Evolutionary conservation across 1,140 invertebrate species (phyloP), one percentile per base, ranked within the genome.

Genomic region (Bicyclus anynana): DNA sequence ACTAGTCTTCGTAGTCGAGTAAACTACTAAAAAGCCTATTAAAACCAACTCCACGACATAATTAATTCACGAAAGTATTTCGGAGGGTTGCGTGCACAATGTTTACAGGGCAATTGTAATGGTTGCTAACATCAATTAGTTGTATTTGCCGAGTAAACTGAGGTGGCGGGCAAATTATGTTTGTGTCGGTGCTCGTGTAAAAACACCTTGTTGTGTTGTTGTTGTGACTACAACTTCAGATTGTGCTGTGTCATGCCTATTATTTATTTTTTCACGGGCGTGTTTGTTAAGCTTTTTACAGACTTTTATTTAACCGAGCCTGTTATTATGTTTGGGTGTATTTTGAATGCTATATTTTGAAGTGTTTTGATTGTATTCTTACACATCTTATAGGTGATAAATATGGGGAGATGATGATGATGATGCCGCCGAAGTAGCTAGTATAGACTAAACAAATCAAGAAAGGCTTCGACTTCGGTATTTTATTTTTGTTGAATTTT

Each of bases 71-170:
- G 40, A 64, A 64, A 67, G 47, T 62, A 65, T 62, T 67, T 46
- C 23, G 58, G 40, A 26, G 52, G 37, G 52, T 63, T 40, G 65
- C 62, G 68, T 61, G 60, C 63, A 54, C 59, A 51, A 23, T 51
- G 48, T 51, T 58, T 58, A 51, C 67, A 69, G 57, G 57, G 23
- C 69, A 67, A 76, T 75, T 73, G 61, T 75, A 73, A 77, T 73
- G 67, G 75, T 66, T 72, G 69, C 64, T 59, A 65, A 69, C 72
- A 68, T 69, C 74, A 75, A 77, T 75, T 79, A 75, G 70, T 60
- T 65, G 59, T 67, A 65, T 76, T 80, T 75, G 70, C 62, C 52
- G 60, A 70, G 64, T 65, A 59, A 65, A 62, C 57, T 16, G 40
- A 44, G 62, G 62, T 67, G 54, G 72, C 69, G 59, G 59, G 58